Evolutionary conservation across 2,888 invertebrate species (phyloP).

Genomic region (Phymatocera aterrima): DNA sequence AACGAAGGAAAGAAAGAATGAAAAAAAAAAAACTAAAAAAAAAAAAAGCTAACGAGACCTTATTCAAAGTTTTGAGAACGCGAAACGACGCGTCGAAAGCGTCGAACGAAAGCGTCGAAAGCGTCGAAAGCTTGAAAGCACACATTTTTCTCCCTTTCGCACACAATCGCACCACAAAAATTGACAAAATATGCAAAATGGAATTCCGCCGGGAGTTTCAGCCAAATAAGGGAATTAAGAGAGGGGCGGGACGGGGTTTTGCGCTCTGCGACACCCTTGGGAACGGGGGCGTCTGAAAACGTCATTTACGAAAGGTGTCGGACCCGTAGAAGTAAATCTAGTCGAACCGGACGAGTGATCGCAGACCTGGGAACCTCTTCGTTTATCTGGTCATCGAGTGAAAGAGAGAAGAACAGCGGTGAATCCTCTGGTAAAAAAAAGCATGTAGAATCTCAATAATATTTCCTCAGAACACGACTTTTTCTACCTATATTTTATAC

Average conservation of each 20-base stretch:
- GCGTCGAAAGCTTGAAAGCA: slow-evolving; percentile 51
- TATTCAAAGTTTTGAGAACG: slow-evolving; percentile 61
- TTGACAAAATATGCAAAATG: slow-evolving; percentile 65
- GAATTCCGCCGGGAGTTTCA: slow-evolving; percentile 57
- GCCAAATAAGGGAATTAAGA: slow-evolving; percentile 65
- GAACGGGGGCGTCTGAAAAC: slow-evolving; percentile 42
- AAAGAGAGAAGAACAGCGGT: not conserved
- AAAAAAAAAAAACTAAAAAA: too few species aligned
- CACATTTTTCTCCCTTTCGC: slow-evolving; percentile 57
- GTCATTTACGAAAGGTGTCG: slow-evolving; percentile 41
- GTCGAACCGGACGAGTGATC: slow-evolving; percentile 40
- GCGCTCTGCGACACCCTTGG: slow-evolving; percentile 35
- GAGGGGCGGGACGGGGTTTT: slow-evolving; percentile 15
- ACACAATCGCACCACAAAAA: slow-evolving; percentile 57
- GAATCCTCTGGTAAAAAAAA: not conserved
- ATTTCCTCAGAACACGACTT: not conserved
- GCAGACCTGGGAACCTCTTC: not conserved
- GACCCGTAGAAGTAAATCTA: slow-evolving; percentile 37
- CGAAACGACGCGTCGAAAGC: slow-evolving; percentile 51
- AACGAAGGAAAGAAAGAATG: too few species aligned
- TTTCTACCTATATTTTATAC: not conserved
- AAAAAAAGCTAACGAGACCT: slow-evolving; percentile 64
- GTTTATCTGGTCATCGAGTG: not conserved
- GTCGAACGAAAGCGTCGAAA: too few species aligned
- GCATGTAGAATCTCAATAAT: not conserved